Conservation (phyloP, 2,888 invertebrate genomes). For the Melangyna quadrimaculata region DNA sequence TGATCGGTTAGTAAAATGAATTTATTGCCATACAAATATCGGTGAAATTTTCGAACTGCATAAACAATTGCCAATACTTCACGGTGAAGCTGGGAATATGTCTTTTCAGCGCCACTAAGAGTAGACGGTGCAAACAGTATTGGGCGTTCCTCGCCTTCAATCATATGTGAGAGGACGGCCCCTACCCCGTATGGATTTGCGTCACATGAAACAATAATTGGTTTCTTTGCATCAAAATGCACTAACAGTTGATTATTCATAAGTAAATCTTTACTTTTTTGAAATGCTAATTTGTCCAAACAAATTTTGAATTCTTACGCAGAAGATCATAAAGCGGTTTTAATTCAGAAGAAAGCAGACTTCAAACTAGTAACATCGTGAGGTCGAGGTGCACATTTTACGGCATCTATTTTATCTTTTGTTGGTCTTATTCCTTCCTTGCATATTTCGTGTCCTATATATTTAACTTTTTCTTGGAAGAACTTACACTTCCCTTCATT, state of each 20-base stretch:
- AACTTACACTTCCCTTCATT: slow-evolving; percentile 63
- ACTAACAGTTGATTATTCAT: too few species aligned
- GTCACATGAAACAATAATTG: too few species aligned
- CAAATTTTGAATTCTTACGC: slow-evolving; percentile 23
- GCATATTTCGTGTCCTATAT: slow-evolving; percentile 43
- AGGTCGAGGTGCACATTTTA: slow-evolving; percentile 35
- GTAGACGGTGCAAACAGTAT: too few species aligned
- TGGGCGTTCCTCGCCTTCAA: too few species aligned
- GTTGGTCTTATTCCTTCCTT: slow-evolving; percentile 43
- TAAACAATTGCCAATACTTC: slow-evolving; percentile 78
- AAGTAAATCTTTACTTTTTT: too few species aligned
- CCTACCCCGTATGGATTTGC: too few species aligned
- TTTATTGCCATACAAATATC: slow-evolving; percentile 77
- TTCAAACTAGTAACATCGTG: slow-evolving; percentile 50
- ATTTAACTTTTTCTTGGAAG: slow-evolving; percentile 44
- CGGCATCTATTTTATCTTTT: slow-evolving; percentile 41
- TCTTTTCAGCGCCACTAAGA: too few species aligned
- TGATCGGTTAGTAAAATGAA: slow-evolving; percentile 72
- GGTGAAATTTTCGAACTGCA: slow-evolving; percentile 78
- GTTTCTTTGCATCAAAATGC: too few species aligned
- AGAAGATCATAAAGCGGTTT: slow-evolving; percentile 57
- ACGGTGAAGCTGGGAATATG: too few species aligned
- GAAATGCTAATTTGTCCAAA: slow-evolving; percentile 42
- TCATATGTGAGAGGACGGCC: too few species aligned
- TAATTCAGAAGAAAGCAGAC: slow-evolving; percentile 53